These are phyloP conservation scores for Theocolax elegans DNA, from an alignment of 1,140 invertebrate species.

Conservation along the genomic window DNA sequence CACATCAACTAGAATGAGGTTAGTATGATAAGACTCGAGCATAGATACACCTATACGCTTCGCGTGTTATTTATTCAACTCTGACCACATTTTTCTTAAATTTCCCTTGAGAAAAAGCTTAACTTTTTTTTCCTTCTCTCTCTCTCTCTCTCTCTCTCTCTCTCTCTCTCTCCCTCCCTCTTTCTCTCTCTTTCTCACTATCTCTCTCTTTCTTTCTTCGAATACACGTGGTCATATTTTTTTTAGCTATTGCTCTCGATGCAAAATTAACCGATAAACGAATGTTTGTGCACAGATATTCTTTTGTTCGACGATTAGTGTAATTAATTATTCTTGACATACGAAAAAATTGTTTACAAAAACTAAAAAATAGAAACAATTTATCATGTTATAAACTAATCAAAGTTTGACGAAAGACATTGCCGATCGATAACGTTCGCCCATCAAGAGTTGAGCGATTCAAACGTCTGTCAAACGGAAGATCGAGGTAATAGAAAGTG, in stretches of 20 bases:
- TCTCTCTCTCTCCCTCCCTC: neutral
- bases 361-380: too few relatives aligned
- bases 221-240: neutral
- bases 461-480: constrained; percentile 4
- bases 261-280: too few relatives aligned
- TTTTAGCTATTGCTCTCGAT: neutral
- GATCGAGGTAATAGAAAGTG: neutral
- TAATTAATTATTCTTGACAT: too few relatives aligned
- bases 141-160: too few relatives aligned
- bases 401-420: too few relatives aligned
- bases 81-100: constrained; percentile 2
- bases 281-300: neutral
- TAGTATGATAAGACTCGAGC: too few relatives aligned
- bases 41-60: neutral
- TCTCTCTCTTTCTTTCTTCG: neutral
- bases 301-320: too few relatives aligned
- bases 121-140: neutral
- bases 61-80: neutral
- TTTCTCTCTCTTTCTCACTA: neutral
- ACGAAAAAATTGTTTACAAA: too few relatives aligned
- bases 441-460: neutral
- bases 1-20: too few relatives aligned
- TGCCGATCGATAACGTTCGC: neutral
- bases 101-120: neutral
- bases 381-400: too few relatives aligned